Conservation (phyloP, 2,888 invertebrate species). For the Drosophila colorata region DNA sequence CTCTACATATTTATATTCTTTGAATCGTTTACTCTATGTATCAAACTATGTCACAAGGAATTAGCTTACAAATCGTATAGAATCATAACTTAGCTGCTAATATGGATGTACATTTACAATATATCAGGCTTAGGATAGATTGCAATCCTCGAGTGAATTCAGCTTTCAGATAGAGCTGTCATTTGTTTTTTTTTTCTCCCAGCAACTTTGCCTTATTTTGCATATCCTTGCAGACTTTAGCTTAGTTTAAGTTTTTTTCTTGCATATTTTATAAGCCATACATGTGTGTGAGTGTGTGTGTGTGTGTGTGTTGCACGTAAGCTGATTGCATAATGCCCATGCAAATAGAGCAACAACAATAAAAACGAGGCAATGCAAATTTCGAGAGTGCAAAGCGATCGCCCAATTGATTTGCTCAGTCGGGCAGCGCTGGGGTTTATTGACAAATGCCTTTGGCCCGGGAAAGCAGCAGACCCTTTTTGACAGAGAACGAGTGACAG, state of each 20-base stretch:
- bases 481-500: background rate
- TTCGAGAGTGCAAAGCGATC: conserved; percentile 42
- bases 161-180: conserved; percentile 40
- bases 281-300: conserved; percentile 25
- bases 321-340: conserved; percentile 63
- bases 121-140: conserved; percentile 11
- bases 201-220: conserved; percentile 43
- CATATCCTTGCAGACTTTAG: conserved; percentile 41
- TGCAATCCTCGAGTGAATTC: conserved; percentile 12
- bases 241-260: conserved; percentile 10
- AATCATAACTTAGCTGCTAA: background rate
- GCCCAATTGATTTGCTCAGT: conserved; percentile 59
- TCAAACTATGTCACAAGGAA: too few species aligned
- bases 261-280: conserved; percentile 33
- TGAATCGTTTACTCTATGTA: too few species aligned
- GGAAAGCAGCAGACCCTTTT: conserved; percentile 33
- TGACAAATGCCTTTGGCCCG: conserved; percentile 27
- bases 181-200: conserved; percentile 24
- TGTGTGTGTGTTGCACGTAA: conserved; percentile 25
- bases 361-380: conserved; percentile 64
- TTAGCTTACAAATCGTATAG: background rate
- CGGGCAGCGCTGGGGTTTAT: conserved; percentile 22
- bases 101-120: background rate
- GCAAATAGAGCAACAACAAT: conserved; percentile 45
- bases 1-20: too few species aligned